Conservation (phyloP, 2,797 vertebrate species). For the Naso thynnoides region DNA sequence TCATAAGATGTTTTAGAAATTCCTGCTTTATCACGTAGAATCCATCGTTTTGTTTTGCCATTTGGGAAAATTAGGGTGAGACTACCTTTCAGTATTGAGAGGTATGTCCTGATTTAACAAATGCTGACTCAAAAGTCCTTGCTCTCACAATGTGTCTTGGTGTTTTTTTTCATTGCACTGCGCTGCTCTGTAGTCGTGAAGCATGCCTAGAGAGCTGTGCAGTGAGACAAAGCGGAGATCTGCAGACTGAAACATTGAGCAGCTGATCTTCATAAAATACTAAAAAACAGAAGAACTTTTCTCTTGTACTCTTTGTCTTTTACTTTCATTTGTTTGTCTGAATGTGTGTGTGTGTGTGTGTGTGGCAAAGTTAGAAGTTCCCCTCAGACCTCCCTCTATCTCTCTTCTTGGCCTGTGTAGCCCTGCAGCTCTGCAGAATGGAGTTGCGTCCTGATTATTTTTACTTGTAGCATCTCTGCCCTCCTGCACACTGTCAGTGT, state of each 20-base stretch:
- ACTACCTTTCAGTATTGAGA: not conserved
- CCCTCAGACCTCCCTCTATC: constrained; percentile 36
- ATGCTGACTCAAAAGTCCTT: not conserved
- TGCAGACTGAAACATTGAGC: constrained; percentile 75
- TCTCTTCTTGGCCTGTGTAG: constrained; percentile 42
- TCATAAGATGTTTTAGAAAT: constrained; percentile 19
- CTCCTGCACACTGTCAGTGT: constrained; percentile 53
- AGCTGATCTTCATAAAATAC: constrained; percentile 61
- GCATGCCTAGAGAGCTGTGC: constrained; percentile 50
- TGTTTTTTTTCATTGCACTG: constrained; percentile 25
- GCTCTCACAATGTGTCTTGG: constrained; percentile 9
- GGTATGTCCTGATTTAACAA: constrained; percentile 22
- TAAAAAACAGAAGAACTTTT: constrained; percentile 46
- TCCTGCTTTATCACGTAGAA: not conserved
- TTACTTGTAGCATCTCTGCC: constrained; percentile 58
- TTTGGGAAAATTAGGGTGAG: not conserved
- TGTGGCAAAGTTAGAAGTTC: constrained; percentile 49
- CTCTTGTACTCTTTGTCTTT: constrained; percentile 35
- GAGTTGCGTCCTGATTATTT: constrained; percentile 66
- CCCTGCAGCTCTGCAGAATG: constrained; percentile 58
- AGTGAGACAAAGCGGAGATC: constrained; percentile 52
- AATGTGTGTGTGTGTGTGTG: not conserved
- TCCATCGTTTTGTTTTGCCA: not conserved
- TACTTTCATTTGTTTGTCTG: constrained; percentile 36
- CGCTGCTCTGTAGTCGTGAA: constrained; percentile 35